Conservation (phyloP, 2,888 invertebrate genomes). For the Lithosia quadra region DNA sequence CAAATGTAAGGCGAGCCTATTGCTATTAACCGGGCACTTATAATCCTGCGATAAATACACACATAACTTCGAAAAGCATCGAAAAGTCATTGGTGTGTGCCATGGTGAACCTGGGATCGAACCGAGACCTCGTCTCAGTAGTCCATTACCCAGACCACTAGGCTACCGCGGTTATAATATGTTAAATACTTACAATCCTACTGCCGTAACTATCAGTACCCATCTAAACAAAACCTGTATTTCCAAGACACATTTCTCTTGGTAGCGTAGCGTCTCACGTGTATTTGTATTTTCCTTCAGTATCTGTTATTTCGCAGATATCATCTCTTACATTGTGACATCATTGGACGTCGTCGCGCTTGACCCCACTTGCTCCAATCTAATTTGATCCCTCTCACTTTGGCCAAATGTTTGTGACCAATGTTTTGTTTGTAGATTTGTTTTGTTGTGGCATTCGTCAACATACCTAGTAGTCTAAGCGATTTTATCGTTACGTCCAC, state of each 20-base stretch:
- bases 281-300: conserved; percentile 47
- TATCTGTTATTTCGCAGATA: conserved; percentile 59
- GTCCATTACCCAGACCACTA: no score
- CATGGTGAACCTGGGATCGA: no score
- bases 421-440: conserved; percentile 24
- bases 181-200: conserved; percentile 41
- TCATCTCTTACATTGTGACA: conserved; percentile 70
- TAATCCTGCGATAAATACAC: no score
- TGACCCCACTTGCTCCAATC: conserved; percentile 83
- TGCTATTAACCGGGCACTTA: no score
- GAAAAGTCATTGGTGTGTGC: no score
- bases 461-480: no score
- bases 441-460: background rate
- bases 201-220: conserved; percentile 7
- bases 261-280: conserved; percentile 39
- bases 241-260: conserved; percentile 29
- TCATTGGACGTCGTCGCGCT: conserved; percentile 72
- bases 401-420: conserved; percentile 57
- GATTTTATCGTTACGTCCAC: no score
- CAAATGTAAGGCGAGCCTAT: no score
- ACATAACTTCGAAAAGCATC: no score
- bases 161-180: no score
- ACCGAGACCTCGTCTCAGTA: no score
- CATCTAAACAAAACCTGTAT: background rate
- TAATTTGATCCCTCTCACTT: conserved; percentile 69